Percentiles rank a stretch among this genome's conserved stretches.
phyloP scores from a whole-genome alignment of 2,113 vertebrate species.

The Hyaena hyaena region DNA sequence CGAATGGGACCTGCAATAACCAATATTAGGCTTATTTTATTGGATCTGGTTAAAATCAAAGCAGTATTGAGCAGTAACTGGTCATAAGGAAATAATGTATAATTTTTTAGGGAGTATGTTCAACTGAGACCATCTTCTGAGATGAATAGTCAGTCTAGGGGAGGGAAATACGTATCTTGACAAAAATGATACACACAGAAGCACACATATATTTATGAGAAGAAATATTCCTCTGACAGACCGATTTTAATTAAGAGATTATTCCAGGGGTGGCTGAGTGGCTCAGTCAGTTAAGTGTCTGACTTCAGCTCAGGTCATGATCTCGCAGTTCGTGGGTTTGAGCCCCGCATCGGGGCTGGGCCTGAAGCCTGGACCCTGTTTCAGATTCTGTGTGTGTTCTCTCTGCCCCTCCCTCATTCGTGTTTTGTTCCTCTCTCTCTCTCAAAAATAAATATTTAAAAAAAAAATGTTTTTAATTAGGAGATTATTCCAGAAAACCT shows the following conservation, averaged over 20 bases:
- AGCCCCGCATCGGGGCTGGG: too few species aligned
- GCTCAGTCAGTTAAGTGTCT: too few species aligned
- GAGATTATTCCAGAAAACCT: not conserved
- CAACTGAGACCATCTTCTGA: not conserved
- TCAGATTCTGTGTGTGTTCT: too few species aligned
- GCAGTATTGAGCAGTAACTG: not conserved
- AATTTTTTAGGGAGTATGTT: not conserved
- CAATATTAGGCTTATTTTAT: not conserved
- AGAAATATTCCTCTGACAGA: not conserved
- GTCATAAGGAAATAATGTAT: not conserved
- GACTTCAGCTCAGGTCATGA: too few species aligned
- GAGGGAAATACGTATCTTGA: not conserved
- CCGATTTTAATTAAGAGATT: not conserved
- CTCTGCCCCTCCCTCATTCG: too few species aligned
- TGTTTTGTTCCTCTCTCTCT: too few species aligned
- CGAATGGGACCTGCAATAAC: not conserved
- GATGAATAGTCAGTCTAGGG: not conserved
- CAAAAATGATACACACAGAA: not conserved
- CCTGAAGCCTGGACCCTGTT: too few species aligned
- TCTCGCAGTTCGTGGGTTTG: too few species aligned
- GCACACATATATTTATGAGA: not conserved
- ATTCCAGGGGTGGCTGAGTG: not conserved
- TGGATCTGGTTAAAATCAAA: not conserved
- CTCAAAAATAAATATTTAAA: too few species aligned
- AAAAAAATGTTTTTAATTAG: not conserved